A percentile compares a stretch with the other conserved stretches of the same genome.
Conservation (phyloP, 2,888 invertebrate species). For the Bedellia somnulentella region DNA sequence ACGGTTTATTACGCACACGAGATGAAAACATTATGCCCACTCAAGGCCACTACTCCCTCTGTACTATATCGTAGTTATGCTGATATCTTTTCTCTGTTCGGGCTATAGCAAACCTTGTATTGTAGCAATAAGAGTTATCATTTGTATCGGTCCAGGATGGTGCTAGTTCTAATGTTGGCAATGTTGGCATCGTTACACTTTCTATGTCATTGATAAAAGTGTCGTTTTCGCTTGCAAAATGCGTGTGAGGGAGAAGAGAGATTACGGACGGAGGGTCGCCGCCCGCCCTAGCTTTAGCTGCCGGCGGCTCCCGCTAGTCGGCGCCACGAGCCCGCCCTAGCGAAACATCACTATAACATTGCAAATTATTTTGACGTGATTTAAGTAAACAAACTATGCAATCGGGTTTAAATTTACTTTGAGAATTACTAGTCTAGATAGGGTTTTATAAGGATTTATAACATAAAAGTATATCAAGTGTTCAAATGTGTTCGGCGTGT, state of each 20-base stretch:
- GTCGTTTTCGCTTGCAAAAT: slow-evolving; percentile 42
- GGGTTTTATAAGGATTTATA: too few relatives aligned
- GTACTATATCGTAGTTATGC: too few relatives aligned
- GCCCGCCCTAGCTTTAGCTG: slow-evolving; percentile 31
- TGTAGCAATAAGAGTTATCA: too few relatives aligned
- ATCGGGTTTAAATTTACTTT: slow-evolving; percentile 22
- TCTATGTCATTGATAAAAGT: slow-evolving; percentile 55
- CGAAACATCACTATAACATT: slow-evolving; percentile 34
- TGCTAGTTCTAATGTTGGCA: slow-evolving; percentile 15
- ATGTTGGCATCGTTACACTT: slow-evolving; percentile 37
- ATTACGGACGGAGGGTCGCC: slow-evolving; percentile 19
- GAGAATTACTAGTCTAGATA: too few relatives aligned
- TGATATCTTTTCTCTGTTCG: too few relatives aligned
- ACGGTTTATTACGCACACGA: slow-evolving; percentile 54
- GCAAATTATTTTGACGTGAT: slow-evolving; percentile 31
- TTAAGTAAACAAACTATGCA: slow-evolving; percentile 46
- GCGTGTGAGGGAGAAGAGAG: slow-evolving; percentile 31
- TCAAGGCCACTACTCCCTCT: slow-evolving; percentile 48
- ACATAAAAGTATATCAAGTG: too few relatives aligned
- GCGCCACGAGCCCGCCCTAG: slow-evolving; percentile 48
- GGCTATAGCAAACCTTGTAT: too few relatives aligned
- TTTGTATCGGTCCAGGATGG: slow-evolving; percentile 19
- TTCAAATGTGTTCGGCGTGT: slow-evolving; percentile 5
- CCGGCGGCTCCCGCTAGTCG: slow-evolving; percentile 40
- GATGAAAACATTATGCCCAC: slow-evolving; percentile 54